Evolutionary conservation across 2,888 invertebrate species (phyloP), one percentile per base, ranked within the genome.

Genomic region (Drosophila mettleri): DNA sequence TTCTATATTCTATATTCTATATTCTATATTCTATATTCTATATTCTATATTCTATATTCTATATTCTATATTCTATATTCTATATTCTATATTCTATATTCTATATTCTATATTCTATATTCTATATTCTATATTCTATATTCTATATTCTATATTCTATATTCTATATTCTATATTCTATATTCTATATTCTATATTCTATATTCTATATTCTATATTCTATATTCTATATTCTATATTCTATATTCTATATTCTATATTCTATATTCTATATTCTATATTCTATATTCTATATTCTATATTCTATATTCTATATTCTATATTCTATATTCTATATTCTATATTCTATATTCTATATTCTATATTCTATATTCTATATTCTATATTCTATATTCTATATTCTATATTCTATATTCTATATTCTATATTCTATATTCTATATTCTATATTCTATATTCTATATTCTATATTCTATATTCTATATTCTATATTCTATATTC

Each of bases 61-160:
- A 49, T 49, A 24, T 49, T 49, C 49, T 49, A 34, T 49, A n/a
- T 49, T 49, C 33, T 34, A 49, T 34, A n/a, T 34, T 49, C 34
- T 34, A 34, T 49, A n/a, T 34, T 33, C 49, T 22, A 34, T 24
- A n/a, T 22, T 24, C 22, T 49, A 34, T 49, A 22, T 34, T 49
- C 22, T 49, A 34, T 49, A n/a, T 34, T 51, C 34, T 36, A 12
- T 51, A 16, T 36, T 33, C 16, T 27, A 36, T 51, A 16, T 16
- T 36, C 24, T 51, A 18, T 33, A 14, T 16, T 49, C 34, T 16
- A 34, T 34, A 16, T 24, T 49, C 22, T 49, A n/a, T 49, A n/a
- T 34, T 49, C 33, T 49, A 34, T 22, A 14, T 31, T 49, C 34
- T 34, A 49, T 49, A 12, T 51, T 51, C 36, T 27, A 51, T 51